Evolutionary conservation across 2,888 invertebrate genomes (phyloP).

Genomic region (Sthenelais limicola): DNA sequence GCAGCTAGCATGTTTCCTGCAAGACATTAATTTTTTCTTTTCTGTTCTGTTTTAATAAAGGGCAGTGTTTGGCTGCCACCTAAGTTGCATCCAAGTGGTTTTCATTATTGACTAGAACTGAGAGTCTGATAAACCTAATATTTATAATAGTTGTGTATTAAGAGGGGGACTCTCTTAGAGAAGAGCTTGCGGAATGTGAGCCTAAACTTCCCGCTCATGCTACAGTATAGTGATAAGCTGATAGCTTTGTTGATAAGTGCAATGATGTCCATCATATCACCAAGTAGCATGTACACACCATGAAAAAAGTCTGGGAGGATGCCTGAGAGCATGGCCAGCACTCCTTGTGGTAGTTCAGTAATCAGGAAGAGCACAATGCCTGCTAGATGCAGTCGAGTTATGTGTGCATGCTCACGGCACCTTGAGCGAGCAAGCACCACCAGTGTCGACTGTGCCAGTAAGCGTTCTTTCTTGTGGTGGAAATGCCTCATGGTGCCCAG

Average conservation of each 20-base stretch:
- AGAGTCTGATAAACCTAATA: too few species aligned
- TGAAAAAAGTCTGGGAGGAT: constrained; percentile 55
- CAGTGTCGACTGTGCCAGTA: constrained; percentile 24
- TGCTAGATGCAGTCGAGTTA: constrained; percentile 89
- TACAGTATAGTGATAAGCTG: constrained; percentile 92
- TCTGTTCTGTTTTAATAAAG: too few species aligned
- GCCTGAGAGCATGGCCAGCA: constrained; percentile 77
- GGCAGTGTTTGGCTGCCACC: too few species aligned
- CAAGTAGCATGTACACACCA: constrained; percentile 76
- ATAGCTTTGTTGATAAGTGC: constrained; percentile 92
- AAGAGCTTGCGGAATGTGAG: constrained; percentile 67
- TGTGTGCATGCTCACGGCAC: constrained; percentile 76
- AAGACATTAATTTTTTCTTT: too few species aligned
- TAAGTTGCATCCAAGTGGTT: too few species aligned
- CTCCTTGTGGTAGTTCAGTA: constrained; percentile 89
- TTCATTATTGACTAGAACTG: too few species aligned
- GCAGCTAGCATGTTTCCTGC: too few species aligned
- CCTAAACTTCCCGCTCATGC: constrained; percentile 94
- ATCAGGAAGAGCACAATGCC: constrained; percentile 88
- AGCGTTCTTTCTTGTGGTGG: constrained; percentile 39
- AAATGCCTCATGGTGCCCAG: constrained; percentile 49
- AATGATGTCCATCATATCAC: constrained; percentile 90
- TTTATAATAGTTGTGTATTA: too few species aligned
- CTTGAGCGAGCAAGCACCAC: constrained; percentile 43
- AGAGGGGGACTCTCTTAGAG: too few species aligned